phyloP scores from a whole-genome alignment of 2,797 vertebrate species.

The Coranthus polyacanthus region DNA sequence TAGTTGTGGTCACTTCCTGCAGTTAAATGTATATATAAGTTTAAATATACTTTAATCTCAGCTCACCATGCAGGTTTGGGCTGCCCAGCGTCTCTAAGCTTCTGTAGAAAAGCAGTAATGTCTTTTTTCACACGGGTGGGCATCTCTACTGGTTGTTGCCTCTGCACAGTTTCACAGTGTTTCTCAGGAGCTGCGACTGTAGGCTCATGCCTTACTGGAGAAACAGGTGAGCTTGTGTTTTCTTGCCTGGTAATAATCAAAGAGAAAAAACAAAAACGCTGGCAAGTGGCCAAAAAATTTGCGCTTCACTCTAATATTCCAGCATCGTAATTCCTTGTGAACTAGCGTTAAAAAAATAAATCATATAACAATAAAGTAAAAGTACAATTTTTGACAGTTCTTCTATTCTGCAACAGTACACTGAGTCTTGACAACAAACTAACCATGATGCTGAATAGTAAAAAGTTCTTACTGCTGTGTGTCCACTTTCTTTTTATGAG shows the following conservation, averaged over 20 bases:
- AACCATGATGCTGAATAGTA: neutral
- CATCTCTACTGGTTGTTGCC: neutral
- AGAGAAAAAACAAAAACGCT: neutral
- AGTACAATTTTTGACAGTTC: no score
- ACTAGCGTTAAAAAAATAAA: no score
- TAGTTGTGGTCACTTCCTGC: no score
- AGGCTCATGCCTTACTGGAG: slow-evolving; percentile 13
- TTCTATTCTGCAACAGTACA: no score
- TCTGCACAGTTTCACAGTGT: neutral
- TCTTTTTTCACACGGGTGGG: slow-evolving; percentile 35
- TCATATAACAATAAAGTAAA: no score
- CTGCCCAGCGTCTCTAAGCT: slow-evolving; percentile 60
- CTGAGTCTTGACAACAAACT: neutral
- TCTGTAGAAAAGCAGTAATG: slow-evolving; percentile 70
- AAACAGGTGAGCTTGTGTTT: neutral
- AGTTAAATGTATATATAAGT: no score
- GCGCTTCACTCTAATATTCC: no score
- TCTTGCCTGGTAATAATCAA: slow-evolving; percentile 22
- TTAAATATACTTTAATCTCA: neutral
- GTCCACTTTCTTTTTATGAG: slow-evolving; percentile 24
- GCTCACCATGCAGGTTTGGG: slow-evolving; percentile 70
- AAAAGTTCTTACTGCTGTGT: slow-evolving; percentile 29
- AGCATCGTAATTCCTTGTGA: no score
- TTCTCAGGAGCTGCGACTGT: neutral
- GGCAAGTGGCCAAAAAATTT: no score